phyloP scores from a whole-genome alignment of 2,113 vertebrate species.

The Colinus virginianus region DNA sequence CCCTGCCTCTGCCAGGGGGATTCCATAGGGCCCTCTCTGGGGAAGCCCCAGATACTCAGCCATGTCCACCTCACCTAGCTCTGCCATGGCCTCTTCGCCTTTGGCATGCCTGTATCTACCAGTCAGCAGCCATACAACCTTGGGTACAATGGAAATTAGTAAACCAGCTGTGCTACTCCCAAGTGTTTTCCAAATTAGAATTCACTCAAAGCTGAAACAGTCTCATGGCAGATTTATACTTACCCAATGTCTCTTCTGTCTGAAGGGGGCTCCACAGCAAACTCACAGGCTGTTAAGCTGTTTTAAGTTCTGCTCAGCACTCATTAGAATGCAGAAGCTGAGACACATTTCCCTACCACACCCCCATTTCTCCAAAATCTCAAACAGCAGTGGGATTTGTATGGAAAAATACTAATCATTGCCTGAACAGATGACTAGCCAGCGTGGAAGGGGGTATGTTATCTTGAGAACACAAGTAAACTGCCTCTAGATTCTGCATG shows the following conservation, averaged over 20 bases:
- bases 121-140: not conserved
- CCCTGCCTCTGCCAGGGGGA: not conserved
- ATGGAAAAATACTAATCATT: too few species aligned
- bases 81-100: fast-evolving
- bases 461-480: too few species aligned
- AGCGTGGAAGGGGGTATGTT: too few species aligned
- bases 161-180: not conserved
- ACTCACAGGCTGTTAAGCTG: not conserved
- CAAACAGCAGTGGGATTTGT: not conserved
- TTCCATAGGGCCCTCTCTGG: not conserved
- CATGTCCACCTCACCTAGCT: fast-evolving
- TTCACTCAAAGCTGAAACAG: not conserved
- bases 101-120: not conserved
- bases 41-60: not conserved
- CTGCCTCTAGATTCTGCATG: too few species aligned
- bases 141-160: not conserved
- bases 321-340: not conserved
- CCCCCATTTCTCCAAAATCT: not conserved
- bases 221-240: not conserved
- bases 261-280: not conserved
- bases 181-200: not conserved
- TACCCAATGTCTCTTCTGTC: not conserved
- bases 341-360: not conserved
- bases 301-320: not conserved
- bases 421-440: too few species aligned